Base-by-base conservation (phyloP, 1,140 invertebrate species). In the Hesperophylax magnus region DNA sequence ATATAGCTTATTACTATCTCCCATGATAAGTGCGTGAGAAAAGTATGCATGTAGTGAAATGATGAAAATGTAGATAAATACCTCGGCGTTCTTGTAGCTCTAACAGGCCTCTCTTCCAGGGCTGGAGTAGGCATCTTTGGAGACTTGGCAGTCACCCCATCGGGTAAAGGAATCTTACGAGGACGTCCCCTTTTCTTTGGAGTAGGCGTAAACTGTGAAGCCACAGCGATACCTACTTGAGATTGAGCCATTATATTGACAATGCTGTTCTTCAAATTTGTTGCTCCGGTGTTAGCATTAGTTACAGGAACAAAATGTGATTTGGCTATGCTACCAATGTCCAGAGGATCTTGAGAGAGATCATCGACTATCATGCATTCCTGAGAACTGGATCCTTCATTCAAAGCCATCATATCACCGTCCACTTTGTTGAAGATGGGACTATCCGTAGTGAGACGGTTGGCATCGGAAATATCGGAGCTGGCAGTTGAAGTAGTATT, bases 181-280 rank as follows among this genome's bases (percentile, higher is more conserved):
- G 89, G 89, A 34, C 89, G 86, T 14, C 89, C 89, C n/a, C 89
- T 85, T 81, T 89, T 90, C 83, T 88, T 88, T 14, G 89, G 89
- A 77, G 88, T 86, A 0, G 88, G 88, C 31, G 88, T 89, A 75
- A 87, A 74, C n/a, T 67, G 67, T 11, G 67, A 20, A 52, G 78
- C 22, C 9, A 52, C n/a, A 27, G 27, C 52, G 20, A 31, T 58
- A 24, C 52, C 52, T 27, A 17, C n/a, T 18, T 67, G 27, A 22
- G 78, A n/a, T 60, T 80, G 56, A 14, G 76, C 76, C n/a, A 82
- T 77, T 17, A 84, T 72, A 69, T 80, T 82, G 2, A 82, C 77
- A 72, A 84, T 74, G 17, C 69, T 79, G 60, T 77, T 79, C 11
- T 84, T 84, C 14, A 78, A 71, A 54, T 67, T 65, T 27, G 74